Base-by-base conservation (phyloP, 2,113 vertebrate genomes). In the Tragelaphus scriptus region DNA sequence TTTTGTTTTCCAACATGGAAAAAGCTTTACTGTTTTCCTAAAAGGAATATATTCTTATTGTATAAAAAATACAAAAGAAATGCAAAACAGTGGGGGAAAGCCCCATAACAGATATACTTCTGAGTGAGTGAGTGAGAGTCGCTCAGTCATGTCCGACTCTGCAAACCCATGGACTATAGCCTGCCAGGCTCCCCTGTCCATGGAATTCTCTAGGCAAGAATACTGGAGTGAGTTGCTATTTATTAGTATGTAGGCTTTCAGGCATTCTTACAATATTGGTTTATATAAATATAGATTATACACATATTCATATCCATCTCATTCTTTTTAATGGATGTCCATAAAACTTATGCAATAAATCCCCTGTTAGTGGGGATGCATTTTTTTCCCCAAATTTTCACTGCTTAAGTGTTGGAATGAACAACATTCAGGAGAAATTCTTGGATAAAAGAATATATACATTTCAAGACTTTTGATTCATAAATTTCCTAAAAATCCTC, bases 1-100 rank as follows among this genome's bases (percentile, higher is more conserved):
- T 94, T 87, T 90, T 90, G 80, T 80, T 91, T 97, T 95, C 32
- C 26, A 55, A 94, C 95, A 68, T 82, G 58, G 47, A 96, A 96
- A 88, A 17, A 26, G 59, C 47, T 95, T 96, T 65, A 51, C 49
- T 90, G 30, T 25, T 28, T 96, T 92, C 85, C 91, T 53, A n/a
- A 75, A 92, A 88, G 26, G 9, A 82, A 92, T 28, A 56, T 36
- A 86, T 90, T 85, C 44, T 85, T 82, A 92, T 12, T 49, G 1
- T 16, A 79, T 36, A 91, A 77, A 95, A 86, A 91, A 6, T n/a
- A 82, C 63, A 68, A 58, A 93, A 49, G 55, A 95, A 80, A 79
- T 28, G 80, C 32, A 32, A 49, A 68, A 49, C 59, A 40, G 36
- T 2, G 47, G 25, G 2, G 5, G 2, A 51, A 30, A 32, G 8